Conservation (phyloP, 2,113 vertebrate species). For the Mungos mungo region DNA sequence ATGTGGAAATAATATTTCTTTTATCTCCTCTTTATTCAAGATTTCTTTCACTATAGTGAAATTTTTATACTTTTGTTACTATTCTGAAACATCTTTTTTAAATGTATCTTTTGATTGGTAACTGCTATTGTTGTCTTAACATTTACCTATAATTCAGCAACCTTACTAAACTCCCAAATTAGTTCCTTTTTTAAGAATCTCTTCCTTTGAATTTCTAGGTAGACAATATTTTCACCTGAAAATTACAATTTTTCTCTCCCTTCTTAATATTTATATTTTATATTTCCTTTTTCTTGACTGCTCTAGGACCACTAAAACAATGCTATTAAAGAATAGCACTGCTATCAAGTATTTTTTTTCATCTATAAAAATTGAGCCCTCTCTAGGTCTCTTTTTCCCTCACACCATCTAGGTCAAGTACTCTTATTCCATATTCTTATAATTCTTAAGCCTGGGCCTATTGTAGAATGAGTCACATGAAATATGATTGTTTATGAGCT, state of each 20-base stretch:
- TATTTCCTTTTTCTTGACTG: neutral
- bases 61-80: neutral
- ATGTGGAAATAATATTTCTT: neutral
- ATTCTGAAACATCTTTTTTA: neutral
- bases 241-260: neutral
- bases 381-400: neutral
- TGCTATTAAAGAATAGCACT: neutral
- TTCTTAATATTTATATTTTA: neutral
- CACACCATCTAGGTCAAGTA: neutral
- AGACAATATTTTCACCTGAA: neutral
- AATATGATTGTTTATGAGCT: neutral
- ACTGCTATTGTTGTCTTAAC: neutral
- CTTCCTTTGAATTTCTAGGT: neutral
- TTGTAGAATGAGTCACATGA: neutral
- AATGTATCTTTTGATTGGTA: neutral
- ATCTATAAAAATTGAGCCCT: neutral
- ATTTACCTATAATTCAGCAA: neutral
- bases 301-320: neutral
- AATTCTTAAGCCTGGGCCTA: neutral
- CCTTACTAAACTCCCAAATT: neutral
- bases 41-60: neutral
- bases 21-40: neutral
- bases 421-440: neutral
- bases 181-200: neutral
- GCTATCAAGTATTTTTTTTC: neutral